Base-by-base conservation (phyloP, 2,113 vertebrate species). In the Fregetta grallaria region DNA sequence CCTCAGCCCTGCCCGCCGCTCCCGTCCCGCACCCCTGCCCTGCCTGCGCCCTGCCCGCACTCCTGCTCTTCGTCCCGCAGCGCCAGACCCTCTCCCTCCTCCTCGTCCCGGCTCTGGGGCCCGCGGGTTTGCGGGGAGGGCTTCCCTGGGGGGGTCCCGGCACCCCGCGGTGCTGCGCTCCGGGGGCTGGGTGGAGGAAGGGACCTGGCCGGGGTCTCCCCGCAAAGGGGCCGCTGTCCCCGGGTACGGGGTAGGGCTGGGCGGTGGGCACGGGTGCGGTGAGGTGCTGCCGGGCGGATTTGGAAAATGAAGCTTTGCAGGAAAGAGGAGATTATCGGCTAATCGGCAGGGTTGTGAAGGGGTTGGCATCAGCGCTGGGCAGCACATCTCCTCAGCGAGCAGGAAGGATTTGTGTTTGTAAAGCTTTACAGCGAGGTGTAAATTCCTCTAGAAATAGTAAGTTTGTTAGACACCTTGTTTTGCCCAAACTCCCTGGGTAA, bases 401-500 rank as follows among this genome's bases (percentile, higher is more conserved):
- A 13, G 86, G 68, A 32, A 17, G 65, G 73, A 25, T 58, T 67
- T 0, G 15, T 8, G 45, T 10, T 11, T 8, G 34, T 16, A 6
- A 67, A 84, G 68, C 80, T 53, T 52, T 23, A 1, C 1, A 4
- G 40, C 0, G 72, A 74, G 63, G 49, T 32, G 13, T 47, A 30
- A 77, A 70, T 58, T 65, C 76, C 84, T 71, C 20, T 1, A 1
- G 63, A 15, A 73, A 30, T 2, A 5, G 55, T 5, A 2, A 15
- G 7, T 53, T 80, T 8, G 47, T 13, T 36, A 5, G 42, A 4
- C 47, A 3, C 55, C 36, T 34, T 11, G 16, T 13, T 66, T 19
- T 74, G 84, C 61, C 73, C 65, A 0, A 3, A 5, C 2, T 8
- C 4, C 16, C 1, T 2, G 1, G 36, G 5, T 14, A 8, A 8